A percentile compares a stretch with the other conserved stretches of the same genome.
Conservation (phyloP, 2,797 vertebrate genomes). For the Sciaenops ocellatus region DNA sequence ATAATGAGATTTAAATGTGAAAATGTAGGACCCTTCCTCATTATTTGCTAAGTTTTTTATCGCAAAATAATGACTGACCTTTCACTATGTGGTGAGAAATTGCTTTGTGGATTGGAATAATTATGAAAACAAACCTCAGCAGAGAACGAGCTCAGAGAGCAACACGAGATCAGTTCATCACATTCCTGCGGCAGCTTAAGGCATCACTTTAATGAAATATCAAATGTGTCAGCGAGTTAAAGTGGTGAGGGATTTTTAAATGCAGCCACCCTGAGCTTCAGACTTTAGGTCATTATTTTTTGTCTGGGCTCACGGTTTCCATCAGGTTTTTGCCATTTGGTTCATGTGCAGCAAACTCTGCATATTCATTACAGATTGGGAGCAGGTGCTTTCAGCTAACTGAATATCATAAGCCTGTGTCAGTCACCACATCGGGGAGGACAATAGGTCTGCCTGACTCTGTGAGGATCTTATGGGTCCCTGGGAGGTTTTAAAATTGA, state of each 20-base stretch:
- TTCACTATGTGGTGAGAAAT: conserved; percentile 42
- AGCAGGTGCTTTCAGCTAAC: conserved; percentile 81
- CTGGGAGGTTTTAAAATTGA: conserved; percentile 41
- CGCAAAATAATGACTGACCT: conserved; percentile 42
- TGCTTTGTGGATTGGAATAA: conserved; percentile 35
- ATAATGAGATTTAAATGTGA: conserved; percentile 4
- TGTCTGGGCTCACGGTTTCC: conserved; percentile 52
- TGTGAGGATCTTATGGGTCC: conserved; percentile 34
- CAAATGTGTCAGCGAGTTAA: conserved; percentile 57
- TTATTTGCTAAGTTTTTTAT: conserved; percentile 24
- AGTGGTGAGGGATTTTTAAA: conserved; percentile 56
- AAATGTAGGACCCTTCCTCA: neutral
- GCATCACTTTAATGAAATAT: conserved; percentile 70
- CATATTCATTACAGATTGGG: conserved; percentile 74
- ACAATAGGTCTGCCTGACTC: conserved; percentile 60
- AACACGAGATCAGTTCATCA: conserved; percentile 35
- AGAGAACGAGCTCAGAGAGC: conserved; percentile 24
- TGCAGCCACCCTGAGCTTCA: conserved; percentile 56
- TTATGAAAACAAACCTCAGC: conserved; percentile 43
- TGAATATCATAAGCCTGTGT: conserved; percentile 75
- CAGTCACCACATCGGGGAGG: conserved; percentile 61
- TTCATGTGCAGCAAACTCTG: conserved; percentile 65
- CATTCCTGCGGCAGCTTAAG: conserved; percentile 48
- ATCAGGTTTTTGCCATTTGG: conserved; percentile 66
- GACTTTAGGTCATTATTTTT: conserved; percentile 56